Evolutionary conservation across 2,888 invertebrate genomes (phyloP).

Genomic region (Mimas tiliae): DNA sequence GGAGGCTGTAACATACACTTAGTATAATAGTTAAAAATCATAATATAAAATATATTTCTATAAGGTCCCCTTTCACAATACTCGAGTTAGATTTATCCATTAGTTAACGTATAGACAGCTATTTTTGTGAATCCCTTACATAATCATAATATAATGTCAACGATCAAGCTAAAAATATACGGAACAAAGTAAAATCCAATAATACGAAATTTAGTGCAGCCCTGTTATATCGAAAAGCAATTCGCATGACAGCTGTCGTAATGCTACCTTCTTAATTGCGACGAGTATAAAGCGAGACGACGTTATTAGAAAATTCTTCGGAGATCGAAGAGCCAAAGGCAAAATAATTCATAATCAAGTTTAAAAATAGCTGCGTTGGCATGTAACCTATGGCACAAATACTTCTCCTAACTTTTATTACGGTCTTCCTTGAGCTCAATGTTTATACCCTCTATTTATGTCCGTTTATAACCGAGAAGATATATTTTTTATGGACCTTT

Average conservation of each 20-base stretch:
- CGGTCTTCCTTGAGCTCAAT: constrained; percentile 56
- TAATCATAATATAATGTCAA: too few species aligned
- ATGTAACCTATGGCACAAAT: constrained; percentile 49
- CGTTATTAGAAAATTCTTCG: constrained; percentile 46
- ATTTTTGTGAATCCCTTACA: too few species aligned
- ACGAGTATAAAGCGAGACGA: constrained; percentile 35
- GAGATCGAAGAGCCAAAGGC: constrained; percentile 46
- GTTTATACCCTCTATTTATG: constrained; percentile 54
- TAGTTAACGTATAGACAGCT: too few species aligned
- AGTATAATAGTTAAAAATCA: too few species aligned
- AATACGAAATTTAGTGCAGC: constrained; percentile 18
- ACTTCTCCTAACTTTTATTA: constrained; percentile 64
- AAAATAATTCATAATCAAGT: constrained; percentile 51
- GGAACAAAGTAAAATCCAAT: constrained; percentile 24
- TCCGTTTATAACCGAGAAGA: constrained; percentile 60
- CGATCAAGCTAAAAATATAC: neutral
- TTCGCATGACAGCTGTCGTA: constrained; percentile 30
- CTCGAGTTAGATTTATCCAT: too few species aligned
- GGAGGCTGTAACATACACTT: too few species aligned
- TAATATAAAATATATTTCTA: too few species aligned
- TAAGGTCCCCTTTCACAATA: too few species aligned
- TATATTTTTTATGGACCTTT: constrained; percentile 64
- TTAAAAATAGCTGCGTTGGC: constrained; percentile 46
- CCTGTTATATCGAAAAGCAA: constrained; percentile 31
- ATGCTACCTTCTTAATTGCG: constrained; percentile 36